Conservation (phyloP, 2,888 invertebrate species). For the Polymixis flavicincta region DNA sequence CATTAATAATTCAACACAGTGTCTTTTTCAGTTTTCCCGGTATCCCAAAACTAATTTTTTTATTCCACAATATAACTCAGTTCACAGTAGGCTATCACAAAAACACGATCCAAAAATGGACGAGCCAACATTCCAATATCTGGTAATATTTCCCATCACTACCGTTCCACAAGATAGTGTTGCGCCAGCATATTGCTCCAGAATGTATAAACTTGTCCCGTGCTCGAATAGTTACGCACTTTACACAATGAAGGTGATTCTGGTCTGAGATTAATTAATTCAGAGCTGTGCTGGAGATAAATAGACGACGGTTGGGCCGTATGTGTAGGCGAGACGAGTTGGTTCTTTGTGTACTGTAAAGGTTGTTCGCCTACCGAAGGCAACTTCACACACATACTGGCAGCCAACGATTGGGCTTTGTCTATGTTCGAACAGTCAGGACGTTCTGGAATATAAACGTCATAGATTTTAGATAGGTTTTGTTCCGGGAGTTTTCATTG, state of each 20-base stretch:
- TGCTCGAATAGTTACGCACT: slow-evolving; percentile 68
- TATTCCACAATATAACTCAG: not conserved
- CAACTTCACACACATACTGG: too few relatives aligned
- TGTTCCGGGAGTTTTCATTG: too few relatives aligned
- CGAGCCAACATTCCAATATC: not conserved
- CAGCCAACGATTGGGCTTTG: too few relatives aligned
- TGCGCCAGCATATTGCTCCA: slow-evolving; percentile 61
- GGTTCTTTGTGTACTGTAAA: not conserved
- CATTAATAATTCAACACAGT: too few relatives aligned
- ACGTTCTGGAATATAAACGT: too few relatives aligned
- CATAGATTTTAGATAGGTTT: too few relatives aligned
- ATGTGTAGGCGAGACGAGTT: slow-evolving; percentile 45
- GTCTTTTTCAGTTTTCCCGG: too few relatives aligned
- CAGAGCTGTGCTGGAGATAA: slow-evolving; percentile 59
- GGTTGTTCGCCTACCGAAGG: too few relatives aligned
- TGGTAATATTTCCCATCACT: slow-evolving; percentile 47
- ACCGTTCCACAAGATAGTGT: slow-evolving; percentile 45
- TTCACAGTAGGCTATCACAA: slow-evolving; percentile 6
- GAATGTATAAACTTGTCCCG: slow-evolving; percentile 67
- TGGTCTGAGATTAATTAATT: slow-evolving; percentile 70
- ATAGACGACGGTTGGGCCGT: slow-evolving; percentile 44
- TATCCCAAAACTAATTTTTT: too few relatives aligned
- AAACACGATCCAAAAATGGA: slow-evolving; percentile 12
- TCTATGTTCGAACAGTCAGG: too few relatives aligned
- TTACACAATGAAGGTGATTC: slow-evolving; percentile 69